phyloP scores from a whole-genome alignment of 2,888 invertebrate genomes.

The Xestia rhomboidea region DNA sequence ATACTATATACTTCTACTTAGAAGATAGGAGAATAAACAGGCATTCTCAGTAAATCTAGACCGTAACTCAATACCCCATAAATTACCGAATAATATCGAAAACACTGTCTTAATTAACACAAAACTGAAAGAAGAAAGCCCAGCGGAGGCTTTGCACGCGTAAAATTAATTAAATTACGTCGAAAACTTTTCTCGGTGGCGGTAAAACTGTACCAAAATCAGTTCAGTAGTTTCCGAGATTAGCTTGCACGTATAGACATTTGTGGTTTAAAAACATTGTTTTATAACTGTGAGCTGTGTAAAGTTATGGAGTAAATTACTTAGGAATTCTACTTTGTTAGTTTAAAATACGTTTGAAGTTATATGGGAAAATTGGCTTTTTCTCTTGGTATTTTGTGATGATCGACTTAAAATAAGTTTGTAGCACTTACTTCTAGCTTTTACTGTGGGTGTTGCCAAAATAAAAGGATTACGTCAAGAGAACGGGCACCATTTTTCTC shows the following conservation, averaged over 20 bases:
- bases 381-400: background rate
- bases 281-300: background rate
- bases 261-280: background rate
- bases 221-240: slow-evolving; percentile 32
- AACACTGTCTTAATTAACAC: slow-evolving; percentile 3
- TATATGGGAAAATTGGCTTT: background rate
- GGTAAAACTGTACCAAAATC: slow-evolving; percentile 11
- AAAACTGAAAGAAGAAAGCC: background rate
- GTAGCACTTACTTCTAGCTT: too few species aligned
- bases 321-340: slow-evolving; percentile 3
- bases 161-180: slow-evolving; percentile 42
- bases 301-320: background rate
- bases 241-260: slow-evolving; percentile 3
- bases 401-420: background rate
- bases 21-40: background rate
- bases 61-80: background rate
- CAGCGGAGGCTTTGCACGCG: background rate
- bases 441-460: background rate
- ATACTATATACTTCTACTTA: too few species aligned
- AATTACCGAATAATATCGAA: slow-evolving; percentile 11
- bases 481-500: background rate
- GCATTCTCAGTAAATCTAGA: background rate
- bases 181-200: slow-evolving; percentile 16
- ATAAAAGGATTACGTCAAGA: background rate
- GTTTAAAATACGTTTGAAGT: background rate